Percentiles rank a stretch among this genome's conserved stretches.
Conservation (phyloP, 2,797 vertebrate species). For the Scolopax bukidnonensis region DNA sequence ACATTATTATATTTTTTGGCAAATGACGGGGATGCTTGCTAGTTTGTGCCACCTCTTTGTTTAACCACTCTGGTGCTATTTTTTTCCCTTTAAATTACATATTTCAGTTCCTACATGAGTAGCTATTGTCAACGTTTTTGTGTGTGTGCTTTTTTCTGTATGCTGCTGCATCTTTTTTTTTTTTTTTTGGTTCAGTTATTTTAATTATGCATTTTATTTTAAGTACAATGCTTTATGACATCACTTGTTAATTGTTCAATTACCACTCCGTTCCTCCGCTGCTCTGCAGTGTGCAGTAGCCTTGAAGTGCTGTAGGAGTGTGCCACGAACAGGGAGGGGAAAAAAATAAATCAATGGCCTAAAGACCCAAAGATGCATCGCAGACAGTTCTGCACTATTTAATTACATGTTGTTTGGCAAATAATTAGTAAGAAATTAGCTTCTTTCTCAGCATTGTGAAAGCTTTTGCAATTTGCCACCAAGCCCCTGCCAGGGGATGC, state of each 20-base stretch:
- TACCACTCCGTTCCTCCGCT: conserved; percentile 41
- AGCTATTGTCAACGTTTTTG: not conserved
- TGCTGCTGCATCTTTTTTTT: not conserved
- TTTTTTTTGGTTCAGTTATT: conserved; percentile 23
- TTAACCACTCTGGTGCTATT: conserved; percentile 5
- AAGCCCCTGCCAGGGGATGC: not conserved
- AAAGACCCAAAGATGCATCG: not conserved
- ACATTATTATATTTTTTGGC: conserved; percentile 11
- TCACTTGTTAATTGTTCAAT: conserved; percentile 68
- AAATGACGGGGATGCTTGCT: not conserved
- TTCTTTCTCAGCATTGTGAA: not conserved
- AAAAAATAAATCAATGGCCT: not conserved
- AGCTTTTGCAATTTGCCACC: not conserved
- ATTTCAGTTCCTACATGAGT: not conserved
- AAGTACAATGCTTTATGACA: conserved; percentile 59
- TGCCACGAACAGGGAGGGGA: not conserved
- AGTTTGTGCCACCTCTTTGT: not conserved
- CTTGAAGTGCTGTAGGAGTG: not conserved
- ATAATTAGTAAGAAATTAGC: not conserved
- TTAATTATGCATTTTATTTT: conserved; percentile 71
- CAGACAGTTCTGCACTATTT: not conserved
- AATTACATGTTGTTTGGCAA: conserved; percentile 8
- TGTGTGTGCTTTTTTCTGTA: not conserved
- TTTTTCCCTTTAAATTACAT: not conserved
- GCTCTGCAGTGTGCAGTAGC: conserved; percentile 20